Evolutionary conservation across 2,797 vertebrate genomes (phyloP).

Genomic region (Crocidura indochinensis): DNA sequence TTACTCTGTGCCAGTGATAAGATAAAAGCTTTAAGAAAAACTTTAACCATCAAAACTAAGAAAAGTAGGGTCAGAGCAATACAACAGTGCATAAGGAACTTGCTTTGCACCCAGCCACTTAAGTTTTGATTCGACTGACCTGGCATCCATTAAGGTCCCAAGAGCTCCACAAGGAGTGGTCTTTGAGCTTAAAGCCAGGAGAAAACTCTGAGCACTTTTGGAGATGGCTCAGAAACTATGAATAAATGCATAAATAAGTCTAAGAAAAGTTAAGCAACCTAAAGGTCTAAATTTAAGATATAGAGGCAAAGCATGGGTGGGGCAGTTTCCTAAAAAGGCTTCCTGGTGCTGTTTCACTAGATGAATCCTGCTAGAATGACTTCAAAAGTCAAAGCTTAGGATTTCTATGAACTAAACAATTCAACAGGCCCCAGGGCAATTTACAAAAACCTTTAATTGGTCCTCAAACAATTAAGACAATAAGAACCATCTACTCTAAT

Average conservation of each 20-base stretch:
- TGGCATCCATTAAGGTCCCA: too few relatives aligned
- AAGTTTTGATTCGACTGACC: too few relatives aligned
- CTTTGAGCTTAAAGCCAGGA: too few relatives aligned
- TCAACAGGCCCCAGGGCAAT: background rate
- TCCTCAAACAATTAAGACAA: background rate
- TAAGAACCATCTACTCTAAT: background rate
- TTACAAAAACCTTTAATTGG: background rate
- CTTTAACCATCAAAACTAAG: background rate
- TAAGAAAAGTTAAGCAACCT: background rate
- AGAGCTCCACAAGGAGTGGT: too few relatives aligned
- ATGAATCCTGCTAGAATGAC: too few relatives aligned
- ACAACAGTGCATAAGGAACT: too few relatives aligned
- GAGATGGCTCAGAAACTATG: too few relatives aligned
- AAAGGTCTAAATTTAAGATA: background rate
- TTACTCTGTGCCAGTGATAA: background rate
- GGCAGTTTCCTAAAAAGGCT: background rate
- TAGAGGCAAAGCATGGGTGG: too few relatives aligned
- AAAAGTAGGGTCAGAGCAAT: too few relatives aligned
- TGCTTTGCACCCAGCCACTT: too few relatives aligned
- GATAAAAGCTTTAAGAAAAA: background rate
- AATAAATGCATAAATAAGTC: background rate
- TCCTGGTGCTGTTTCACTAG: background rate
- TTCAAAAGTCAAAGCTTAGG: background rate
- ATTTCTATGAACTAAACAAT: background rate
- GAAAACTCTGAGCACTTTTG: too few relatives aligned